Evolutionary conservation across 2,113 vertebrate species (phyloP), one percentile per base, ranked within the genome.

Genomic region (Pagrus major): DNA sequence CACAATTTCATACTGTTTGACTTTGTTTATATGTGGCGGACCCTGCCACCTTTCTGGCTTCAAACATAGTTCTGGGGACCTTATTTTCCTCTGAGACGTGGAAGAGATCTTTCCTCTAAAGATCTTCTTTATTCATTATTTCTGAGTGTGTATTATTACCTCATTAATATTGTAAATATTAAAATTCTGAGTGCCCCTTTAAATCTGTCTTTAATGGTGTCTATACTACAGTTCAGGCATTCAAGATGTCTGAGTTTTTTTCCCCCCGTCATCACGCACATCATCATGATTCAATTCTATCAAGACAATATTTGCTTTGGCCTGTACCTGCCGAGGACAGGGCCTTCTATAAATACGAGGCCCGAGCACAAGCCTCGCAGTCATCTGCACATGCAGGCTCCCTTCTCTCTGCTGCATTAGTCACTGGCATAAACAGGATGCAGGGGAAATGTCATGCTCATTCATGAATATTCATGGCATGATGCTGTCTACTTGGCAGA

Each of bases 381-480:
- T 81, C 84, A 84, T 88, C 78, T 87, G 74, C 86, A 67, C 83
- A 83, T 70, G 81, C 81, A 67, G 80, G 72, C 81, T 79, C 84
- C 60, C 54, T 51, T 56, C 69, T 71, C 78, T 81, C 85, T 77
- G 71, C 84, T 90, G 91, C 87, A 89, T 92, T 89, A 92, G 89
- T 94, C 86, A 93, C 56, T 86, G 89, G 91, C 88, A 88, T 86
- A 90, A 90, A 92, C 88, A 93, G 89, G 84, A 94, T 88, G 89
- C 88, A 86, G 89, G 83, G 88, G 86, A 93, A 94, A 93, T 88
- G 89, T 91, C 86, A 92, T 80, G 84, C 74, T 93, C 86, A 81
- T 64, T 90, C 91, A 92, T 94, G 92, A 95, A 94, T 94, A 94
- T 94, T 94, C 91, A 94, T 91, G 76, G 27, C 31, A 68, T 83